phyloP scores from a whole-genome alignment of 2,888 invertebrate genomes.

The Drosophila infuscata region DNA sequence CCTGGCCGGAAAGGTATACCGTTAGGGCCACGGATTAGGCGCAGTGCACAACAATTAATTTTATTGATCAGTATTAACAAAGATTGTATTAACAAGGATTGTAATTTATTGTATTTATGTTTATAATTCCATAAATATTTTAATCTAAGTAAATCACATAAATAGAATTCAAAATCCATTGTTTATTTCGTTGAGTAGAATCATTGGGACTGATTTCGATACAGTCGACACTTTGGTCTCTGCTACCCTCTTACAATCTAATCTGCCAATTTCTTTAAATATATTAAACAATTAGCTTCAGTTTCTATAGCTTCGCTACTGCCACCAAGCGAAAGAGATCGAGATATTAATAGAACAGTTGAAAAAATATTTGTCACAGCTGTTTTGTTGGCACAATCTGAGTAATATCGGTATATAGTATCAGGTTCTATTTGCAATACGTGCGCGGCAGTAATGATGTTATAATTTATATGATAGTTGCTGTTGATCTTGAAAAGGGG shows the following conservation, averaged over 20 bases:
- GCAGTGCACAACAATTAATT: conserved; percentile 44
- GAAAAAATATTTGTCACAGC: conserved; percentile 49
- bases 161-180: conserved; percentile 50
- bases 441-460: not conserved
- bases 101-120: conserved; percentile 77
- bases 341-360: not conserved
- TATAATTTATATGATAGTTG: conserved; percentile 3
- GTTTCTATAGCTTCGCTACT: not conserved
- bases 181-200: conserved; percentile 27
- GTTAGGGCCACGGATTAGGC: conserved; percentile 51
- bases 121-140: conserved; percentile 65
- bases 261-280: conserved; percentile 36
- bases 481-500: conserved; percentile 30
- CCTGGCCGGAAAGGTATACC: conserved; percentile 58
- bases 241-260: conserved; percentile 24
- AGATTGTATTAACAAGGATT: conserved; percentile 53
- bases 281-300: conserved; percentile 13
- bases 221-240: conserved; percentile 12
- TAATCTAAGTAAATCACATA: conserved; percentile 58
- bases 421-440: not conserved
- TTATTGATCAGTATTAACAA: conserved; percentile 73
- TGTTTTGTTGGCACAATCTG: conserved; percentile 31
- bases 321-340: not conserved
- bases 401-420: not conserved
- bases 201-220: conserved; percentile 30